Conservation (phyloP, 2,113 vertebrate genomes). For the Thamnophis sirtalis region DNA sequence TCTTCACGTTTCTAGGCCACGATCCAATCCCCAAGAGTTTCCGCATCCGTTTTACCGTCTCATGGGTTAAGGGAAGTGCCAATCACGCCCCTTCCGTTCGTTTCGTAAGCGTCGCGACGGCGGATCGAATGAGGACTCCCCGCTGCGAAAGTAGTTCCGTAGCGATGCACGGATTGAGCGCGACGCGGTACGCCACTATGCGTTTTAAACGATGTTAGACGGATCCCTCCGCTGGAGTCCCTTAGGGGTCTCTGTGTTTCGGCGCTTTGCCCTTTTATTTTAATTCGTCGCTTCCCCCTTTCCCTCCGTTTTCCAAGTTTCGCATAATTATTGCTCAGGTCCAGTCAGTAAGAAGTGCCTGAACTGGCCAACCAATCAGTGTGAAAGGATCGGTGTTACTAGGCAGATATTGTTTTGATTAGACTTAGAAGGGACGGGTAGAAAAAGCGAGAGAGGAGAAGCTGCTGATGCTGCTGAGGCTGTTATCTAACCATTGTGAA, state of each 20-base stretch:
- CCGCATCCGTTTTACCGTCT: background rate
- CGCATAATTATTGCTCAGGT: background rate
- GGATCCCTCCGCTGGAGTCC: conserved; percentile 11
- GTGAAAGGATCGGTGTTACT: background rate
- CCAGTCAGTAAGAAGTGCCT: background rate
- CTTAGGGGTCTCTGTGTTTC: background rate
- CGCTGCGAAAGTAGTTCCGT: conserved; percentile 25
- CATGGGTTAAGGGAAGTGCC: conserved; percentile 6
- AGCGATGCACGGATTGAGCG: background rate
- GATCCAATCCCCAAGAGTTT: conserved; percentile 25
- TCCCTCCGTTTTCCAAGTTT: background rate
- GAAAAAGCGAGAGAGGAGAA: background rate
- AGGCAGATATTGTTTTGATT: background rate
- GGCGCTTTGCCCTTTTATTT: background rate
- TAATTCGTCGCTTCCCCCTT: background rate
- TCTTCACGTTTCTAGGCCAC: background rate
- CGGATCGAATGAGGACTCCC: conserved; percentile 8
- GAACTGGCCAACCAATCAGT: background rate
- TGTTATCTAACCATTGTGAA: background rate
- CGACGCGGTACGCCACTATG: background rate
- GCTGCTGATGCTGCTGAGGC: background rate
- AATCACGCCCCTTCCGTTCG: conserved; percentile 25
- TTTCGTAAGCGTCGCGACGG: conserved; percentile 24
- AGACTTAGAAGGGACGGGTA: background rate
- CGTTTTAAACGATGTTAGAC: background rate